Conservation (phyloP, 2,113 vertebrate genomes). For the Phaetusa simplex region DNA sequence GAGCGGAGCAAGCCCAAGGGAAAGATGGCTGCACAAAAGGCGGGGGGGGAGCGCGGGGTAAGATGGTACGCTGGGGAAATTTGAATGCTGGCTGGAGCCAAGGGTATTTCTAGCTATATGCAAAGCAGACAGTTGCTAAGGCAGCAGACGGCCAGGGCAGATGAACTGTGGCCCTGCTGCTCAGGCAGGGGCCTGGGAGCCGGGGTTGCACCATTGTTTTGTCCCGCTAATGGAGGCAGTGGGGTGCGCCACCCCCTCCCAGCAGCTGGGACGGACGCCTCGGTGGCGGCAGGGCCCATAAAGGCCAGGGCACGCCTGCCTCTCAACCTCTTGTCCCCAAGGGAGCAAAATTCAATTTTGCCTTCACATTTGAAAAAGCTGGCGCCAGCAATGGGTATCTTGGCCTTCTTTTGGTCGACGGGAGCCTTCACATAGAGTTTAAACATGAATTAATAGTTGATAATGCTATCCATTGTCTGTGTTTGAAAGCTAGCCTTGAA, state of each 20-base stretch:
- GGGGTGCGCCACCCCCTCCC: background rate
- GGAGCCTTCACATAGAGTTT: background rate
- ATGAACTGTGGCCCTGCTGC: background rate
- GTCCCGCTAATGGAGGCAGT: rapidly evolving
- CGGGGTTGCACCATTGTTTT: background rate
- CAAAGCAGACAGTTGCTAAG: background rate
- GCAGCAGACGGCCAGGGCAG: background rate
- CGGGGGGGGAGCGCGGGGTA: background rate
- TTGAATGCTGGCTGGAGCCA: background rate
- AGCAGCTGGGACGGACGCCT: rapidly evolving
- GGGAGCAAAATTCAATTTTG: background rate
- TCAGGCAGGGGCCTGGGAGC: background rate
- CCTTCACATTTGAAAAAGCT: background rate
- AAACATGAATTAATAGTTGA: background rate
- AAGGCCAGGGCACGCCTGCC: rapidly evolving
- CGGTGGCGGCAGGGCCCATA: rapidly evolving
- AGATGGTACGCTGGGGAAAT: rapidly evolving
- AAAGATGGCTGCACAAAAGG: background rate
- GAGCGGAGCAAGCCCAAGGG: rapidly evolving
- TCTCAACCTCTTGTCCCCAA: rapidly evolving
- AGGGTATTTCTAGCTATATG: rapidly evolving
- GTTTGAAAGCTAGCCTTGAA: background rate
- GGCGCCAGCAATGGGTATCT: background rate
- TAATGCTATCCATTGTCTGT: background rate
- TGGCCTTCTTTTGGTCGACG: rapidly evolving